Evolutionary conservation across 2,113 vertebrate species (phyloP).

Genomic region (Nettapus auritus): DNA sequence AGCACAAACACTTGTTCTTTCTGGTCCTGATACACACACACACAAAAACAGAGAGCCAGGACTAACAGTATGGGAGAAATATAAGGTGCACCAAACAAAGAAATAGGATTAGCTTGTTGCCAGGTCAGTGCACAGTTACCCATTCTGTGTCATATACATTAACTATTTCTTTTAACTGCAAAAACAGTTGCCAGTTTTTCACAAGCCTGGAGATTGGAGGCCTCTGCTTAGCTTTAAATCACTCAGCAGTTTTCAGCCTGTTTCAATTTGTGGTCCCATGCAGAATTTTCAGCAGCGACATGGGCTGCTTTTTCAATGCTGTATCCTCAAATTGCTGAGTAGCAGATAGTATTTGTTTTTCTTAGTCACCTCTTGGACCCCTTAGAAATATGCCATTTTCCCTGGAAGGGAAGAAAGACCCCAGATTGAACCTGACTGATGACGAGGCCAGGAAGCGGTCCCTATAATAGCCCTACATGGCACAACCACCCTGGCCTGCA

Average conservation of each 20-base stretch:
- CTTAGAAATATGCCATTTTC: neutral
- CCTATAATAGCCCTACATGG: neutral
- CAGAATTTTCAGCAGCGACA: neutral
- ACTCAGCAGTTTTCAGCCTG: neutral
- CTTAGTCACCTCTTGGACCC: neutral
- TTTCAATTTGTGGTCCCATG: neutral
- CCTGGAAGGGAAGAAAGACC: neutral
- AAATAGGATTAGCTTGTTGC: neutral
- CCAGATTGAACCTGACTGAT: neutral
- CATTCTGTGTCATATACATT: neutral
- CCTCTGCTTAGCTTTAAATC: neutral
- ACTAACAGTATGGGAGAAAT: neutral
- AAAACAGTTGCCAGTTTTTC: neutral
- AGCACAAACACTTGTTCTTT: neutral
- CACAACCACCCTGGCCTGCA: neutral
- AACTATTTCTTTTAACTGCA: neutral
- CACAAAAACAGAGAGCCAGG: no score
- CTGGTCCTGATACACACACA: no score
- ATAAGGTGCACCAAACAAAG: neutral
- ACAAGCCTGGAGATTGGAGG: neutral
- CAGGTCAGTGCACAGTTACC: neutral
- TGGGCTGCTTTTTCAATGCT: neutral
- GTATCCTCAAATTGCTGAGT: neutral
- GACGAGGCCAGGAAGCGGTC: neutral
- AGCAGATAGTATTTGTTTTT: neutral